Percentiles rank a stretch among this genome's conserved stretches.
phyloP scores from a whole-genome alignment of 2,113 vertebrate species.

The Lasiurus cinereus region DNA sequence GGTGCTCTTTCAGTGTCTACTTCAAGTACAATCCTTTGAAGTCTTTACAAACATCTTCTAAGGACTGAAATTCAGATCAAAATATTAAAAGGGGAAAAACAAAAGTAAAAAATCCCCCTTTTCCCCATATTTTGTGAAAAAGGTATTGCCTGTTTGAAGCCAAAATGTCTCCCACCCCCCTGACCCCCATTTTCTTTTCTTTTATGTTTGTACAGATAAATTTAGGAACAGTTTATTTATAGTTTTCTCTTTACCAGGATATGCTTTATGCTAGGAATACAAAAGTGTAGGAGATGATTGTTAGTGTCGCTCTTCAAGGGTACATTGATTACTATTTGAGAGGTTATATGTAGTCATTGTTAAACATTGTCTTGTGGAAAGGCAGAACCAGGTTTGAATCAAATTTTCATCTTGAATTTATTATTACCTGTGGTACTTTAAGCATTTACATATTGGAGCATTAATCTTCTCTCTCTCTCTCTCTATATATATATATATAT shows the following conservation, averaged over 20 bases:
- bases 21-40: constrained; percentile 67
- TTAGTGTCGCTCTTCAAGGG: neutral
- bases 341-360: neutral
- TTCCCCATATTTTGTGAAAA: constrained; percentile 4
- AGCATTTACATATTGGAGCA: neutral
- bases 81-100: constrained; percentile 72
- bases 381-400: neutral
- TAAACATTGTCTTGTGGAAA: neutral
- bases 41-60: constrained; percentile 21
- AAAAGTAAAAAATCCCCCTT: constrained; percentile 14
- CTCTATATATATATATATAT: too few species aligned
- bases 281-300: neutral
- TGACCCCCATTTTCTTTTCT: neutral
- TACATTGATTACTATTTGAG: neutral
- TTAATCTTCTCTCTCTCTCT: neutral
- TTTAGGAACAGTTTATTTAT: neutral
- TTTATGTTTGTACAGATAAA: neutral
- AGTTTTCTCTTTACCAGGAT: neutral
- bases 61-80: constrained; percentile 70
- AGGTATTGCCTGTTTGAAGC: neutral
- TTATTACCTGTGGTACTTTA: neutral
- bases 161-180: neutral
- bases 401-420: neutral
- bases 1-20: neutral
- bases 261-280: neutral